Evolutionary conservation across 2,888 invertebrate species (phyloP).

Genomic region (Clanis bilineata): DNA sequence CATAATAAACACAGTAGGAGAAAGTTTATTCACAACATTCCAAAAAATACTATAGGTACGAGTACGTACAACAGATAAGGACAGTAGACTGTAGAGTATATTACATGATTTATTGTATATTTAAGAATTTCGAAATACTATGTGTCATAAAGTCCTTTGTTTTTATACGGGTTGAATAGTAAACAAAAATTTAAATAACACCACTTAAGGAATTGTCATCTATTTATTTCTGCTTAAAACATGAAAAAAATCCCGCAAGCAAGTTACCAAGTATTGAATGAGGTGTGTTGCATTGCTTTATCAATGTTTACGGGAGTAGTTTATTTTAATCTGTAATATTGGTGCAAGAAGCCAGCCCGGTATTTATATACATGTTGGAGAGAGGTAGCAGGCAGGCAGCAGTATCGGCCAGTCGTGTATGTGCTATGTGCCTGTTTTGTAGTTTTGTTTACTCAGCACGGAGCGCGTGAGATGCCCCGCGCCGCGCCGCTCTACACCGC

Average conservation of each 20-base stretch:
- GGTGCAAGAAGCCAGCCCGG: conserved; percentile 18
- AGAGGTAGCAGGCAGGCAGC: conserved; percentile 30
- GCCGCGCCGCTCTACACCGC: conserved; percentile 46
- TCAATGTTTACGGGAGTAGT: conserved; percentile 17
- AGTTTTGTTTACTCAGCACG: conserved; percentile 73
- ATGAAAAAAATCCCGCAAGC: not conserved
- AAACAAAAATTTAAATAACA: not conserved
- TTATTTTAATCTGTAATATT: conserved; percentile 16
- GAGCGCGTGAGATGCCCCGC: conserved; percentile 45
- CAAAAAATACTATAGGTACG: conserved; percentile 29
- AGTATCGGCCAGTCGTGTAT: conserved; percentile 46
- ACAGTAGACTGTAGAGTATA: not conserved
- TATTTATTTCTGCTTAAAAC: not conserved
- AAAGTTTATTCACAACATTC: conserved; percentile 51
- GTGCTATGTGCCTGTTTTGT: conserved; percentile 54
- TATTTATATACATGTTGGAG: conserved; percentile 20
- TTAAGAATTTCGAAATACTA: not conserved
- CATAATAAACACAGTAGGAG: conserved; percentile 39
- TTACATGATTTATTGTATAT: not conserved
- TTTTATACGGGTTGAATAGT: not conserved
- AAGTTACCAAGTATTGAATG: not conserved
- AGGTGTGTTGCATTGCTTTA: conserved; percentile 7
- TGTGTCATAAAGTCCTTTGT: not conserved
- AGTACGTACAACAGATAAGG: conserved; percentile 22
- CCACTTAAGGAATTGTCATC: not conserved